A percentile compares a stretch with the other conserved stretches of the same genome.
Evolutionary conservation across 2,888 invertebrate genomes (phyloP).

Genomic region (Polietes domitor): DNA sequence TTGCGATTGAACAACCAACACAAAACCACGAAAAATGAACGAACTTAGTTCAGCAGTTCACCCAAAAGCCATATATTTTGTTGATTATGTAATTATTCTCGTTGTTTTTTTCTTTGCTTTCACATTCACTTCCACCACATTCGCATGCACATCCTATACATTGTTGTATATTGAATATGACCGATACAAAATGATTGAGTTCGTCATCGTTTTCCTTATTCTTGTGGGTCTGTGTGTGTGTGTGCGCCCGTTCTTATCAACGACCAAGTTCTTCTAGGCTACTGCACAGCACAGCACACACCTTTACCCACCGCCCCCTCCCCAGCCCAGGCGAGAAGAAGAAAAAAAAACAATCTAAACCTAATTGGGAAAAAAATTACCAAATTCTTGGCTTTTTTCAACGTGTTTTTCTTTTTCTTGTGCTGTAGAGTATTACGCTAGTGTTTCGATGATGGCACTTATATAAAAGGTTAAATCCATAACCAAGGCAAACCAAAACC

Average conservation of each 20-base stretch:
- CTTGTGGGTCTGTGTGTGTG: background rate
- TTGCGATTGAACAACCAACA: background rate
- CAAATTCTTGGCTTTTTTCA: background rate
- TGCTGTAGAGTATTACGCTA: slow-evolving; percentile 16
- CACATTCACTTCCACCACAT: slow-evolving; percentile 71
- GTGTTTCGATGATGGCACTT: slow-evolving; percentile 51
- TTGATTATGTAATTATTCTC: slow-evolving; percentile 79
- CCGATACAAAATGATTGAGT: slow-evolving; percentile 70
- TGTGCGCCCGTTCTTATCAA: background rate
- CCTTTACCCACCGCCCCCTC: slow-evolving; percentile 42
- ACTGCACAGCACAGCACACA: slow-evolving; percentile 1
- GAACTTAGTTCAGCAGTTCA: background rate
- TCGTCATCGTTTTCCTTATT: slow-evolving; percentile 56
- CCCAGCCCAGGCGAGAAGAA: slow-evolving; percentile 43
- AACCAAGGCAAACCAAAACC: slow-evolving; percentile 32
- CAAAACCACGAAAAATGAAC: background rate
- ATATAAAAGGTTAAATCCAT: slow-evolving; percentile 61
- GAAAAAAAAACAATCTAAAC: slow-evolving; percentile 7
- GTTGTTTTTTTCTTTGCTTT: slow-evolving; percentile 71
- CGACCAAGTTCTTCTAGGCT: background rate
- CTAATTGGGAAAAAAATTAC: background rate
- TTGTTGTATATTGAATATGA: slow-evolving; percentile 74
- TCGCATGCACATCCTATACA: slow-evolving; percentile 62
- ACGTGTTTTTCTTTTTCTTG: slow-evolving; percentile 4
- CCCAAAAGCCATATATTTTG: slow-evolving; percentile 68